Base-by-base conservation (phyloP, 2,113 vertebrate genomes). In the Piprites chloris region DNA sequence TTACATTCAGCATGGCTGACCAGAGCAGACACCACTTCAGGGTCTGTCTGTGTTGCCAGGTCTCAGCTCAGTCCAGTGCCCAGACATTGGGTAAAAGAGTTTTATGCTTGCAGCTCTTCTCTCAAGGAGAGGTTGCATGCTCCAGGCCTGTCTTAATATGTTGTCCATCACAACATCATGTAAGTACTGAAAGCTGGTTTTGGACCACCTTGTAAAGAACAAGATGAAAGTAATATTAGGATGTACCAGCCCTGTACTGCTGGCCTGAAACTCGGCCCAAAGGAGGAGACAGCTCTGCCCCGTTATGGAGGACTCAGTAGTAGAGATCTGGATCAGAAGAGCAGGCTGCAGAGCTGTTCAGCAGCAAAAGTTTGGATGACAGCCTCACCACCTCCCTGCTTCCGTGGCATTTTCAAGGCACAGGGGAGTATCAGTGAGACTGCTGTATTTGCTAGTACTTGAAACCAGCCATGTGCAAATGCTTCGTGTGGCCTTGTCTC, bases 91-190 rank as follows among this genome's bases (percentile, higher is more conserved):
- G 24, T 62, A 30, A 42, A 16, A 63, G 28, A 74, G 23, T 62
- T 84, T 33, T 62, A 5, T 28, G 78, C 41, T 50, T 47, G 71
- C 30, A 39, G 21, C 42, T 52, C 9, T 42, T 56, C 12, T 85
- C 20, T 65, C 50, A 50, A 41, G 35, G 72, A 33, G 35, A 72
- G 17, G 11, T 15, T 26, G 28, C 2, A 6, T 63, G 44, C 37
- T 81, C 7, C 47, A 63, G 47, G 35, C 27, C 24, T 17, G 14
- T 61, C 32, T 68, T 82, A 13, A 13, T 6, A 4, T 89, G 50
- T 53, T 73, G 18, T 30, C 41, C 17, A 2, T 63, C 16, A 9
- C 18, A 32, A 5, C 61, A 17, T 44, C 3, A 0, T 2, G 2
- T 42, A 47, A 47, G 52, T 32, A 24, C 4, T 5, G 10, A 78